These are phyloP conservation scores for Clarias gariepinus DNA, from an alignment of 2,113 vertebrate species.

Conservation along the genomic window DNA sequence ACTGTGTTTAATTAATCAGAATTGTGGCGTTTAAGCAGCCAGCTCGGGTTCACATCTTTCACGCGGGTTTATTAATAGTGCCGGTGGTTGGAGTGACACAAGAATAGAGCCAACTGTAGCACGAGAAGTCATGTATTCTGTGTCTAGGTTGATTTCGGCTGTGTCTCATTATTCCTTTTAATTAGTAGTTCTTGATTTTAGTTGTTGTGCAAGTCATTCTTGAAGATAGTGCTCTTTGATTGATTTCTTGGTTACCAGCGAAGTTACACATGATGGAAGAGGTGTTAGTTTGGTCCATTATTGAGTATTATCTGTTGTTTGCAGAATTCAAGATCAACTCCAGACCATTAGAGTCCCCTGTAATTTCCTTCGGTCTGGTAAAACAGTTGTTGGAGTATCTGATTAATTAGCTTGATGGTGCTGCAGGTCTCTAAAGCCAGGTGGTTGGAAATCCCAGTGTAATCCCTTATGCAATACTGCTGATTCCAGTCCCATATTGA, in stretches of 20 bases:
- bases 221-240: not conserved
- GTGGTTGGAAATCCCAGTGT: not conserved
- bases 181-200: not conserved
- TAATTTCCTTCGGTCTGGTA: not conserved
- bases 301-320: not conserved
- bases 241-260: not conserved
- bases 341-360: not conserved
- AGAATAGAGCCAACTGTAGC: not conserved
- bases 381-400: not conserved
- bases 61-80: not conserved
- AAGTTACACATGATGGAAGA: not conserved
- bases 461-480: not conserved
- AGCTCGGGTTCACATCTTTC: not conserved
- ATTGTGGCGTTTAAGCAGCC: not conserved
- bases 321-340: not conserved
- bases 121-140: not conserved
- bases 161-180: not conserved
- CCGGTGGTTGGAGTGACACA: not conserved
- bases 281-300: not conserved
- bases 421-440: not conserved
- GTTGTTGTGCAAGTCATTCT: not conserved
- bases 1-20: slow-evolving; percentile 8
- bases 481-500: not conserved
- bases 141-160: not conserved
- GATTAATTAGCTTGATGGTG: not conserved